Conservation (phyloP, 2,888 invertebrate genomes). For the Aphodius sticticus region DNA sequence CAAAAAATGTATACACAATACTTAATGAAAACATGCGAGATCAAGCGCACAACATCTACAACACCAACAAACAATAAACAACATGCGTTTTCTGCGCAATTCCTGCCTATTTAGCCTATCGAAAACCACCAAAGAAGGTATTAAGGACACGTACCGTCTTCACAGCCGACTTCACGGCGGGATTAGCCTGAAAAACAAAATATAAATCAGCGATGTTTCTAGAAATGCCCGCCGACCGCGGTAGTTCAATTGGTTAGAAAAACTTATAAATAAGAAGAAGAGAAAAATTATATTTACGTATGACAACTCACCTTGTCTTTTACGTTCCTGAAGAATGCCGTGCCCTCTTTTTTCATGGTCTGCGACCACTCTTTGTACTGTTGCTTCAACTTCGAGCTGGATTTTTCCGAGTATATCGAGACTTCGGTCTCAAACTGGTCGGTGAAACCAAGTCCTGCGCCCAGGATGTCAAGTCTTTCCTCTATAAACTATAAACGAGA, state of each 20-base stretch:
- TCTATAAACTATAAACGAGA: slow-evolving; percentile 83
- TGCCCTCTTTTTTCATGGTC: slow-evolving; percentile 81
- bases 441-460: slow-evolving; percentile 90
- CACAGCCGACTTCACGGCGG: slow-evolving; percentile 91
- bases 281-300: no score
- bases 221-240: no score
- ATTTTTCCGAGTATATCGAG: slow-evolving; percentile 73
- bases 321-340: slow-evolving; percentile 85
- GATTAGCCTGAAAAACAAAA: slow-evolving; percentile 76
- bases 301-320: slow-evolving; percentile 82
- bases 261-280: no score
- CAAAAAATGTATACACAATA: neutral
- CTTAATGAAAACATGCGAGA: neutral
- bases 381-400: slow-evolving; percentile 69
- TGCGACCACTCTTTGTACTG: slow-evolving; percentile 84
- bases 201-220: neutral
- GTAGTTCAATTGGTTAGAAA: no score
- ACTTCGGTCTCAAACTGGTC: slow-evolving; percentile 96
- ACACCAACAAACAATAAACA: neutral
- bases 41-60: slow-evolving; percentile 4
- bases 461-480: slow-evolving; percentile 90
- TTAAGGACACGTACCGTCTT: slow-evolving; percentile 81
- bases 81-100: neutral
- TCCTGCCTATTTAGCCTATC: neutral
- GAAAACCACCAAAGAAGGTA: slow-evolving; percentile 29